Conservation (phyloP, 2,888 invertebrate genomes). For the Nasonovia ribisnigri region DNA sequence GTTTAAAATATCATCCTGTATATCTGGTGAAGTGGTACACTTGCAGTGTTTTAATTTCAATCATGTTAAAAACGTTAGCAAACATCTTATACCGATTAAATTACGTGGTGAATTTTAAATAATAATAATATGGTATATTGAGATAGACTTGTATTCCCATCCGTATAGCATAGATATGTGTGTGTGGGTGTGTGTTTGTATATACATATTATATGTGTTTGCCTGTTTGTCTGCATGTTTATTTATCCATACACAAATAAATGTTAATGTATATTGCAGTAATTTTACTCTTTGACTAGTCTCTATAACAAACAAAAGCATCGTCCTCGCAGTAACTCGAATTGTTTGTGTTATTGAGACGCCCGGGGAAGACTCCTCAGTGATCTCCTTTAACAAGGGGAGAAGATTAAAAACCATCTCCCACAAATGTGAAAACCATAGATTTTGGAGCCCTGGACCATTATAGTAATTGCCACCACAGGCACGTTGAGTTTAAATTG, state of each 20-base stretch:
- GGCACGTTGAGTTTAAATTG: not conserved
- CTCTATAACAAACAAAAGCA: constrained; percentile 28
- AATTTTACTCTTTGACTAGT: constrained; percentile 21
- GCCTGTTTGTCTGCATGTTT: not conserved
- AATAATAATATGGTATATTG: not conserved
- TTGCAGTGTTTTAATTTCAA: not conserved
- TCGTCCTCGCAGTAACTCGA: not conserved
- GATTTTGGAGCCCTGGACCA: constrained; percentile 14
- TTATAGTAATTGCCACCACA: constrained; percentile 47
- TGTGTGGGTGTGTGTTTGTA: not conserved
- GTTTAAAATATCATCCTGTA: too few relatives aligned
- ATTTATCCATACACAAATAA: not conserved
- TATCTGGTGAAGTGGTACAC: not conserved
- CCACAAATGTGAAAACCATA: constrained; percentile 8
- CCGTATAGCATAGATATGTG: not conserved
- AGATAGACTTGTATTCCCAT: not conserved
- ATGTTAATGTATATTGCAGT: not conserved
- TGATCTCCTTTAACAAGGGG: not conserved
- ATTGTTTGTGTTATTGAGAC: constrained; percentile 28
- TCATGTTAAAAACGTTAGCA: not conserved
- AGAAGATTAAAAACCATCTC: constrained; percentile 33
- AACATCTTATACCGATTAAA: not conserved
- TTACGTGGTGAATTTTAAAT: not conserved
- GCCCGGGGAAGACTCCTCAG: not conserved
- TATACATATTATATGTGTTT: too few relatives aligned